Evolutionary conservation across 2,888 invertebrate genomes (phyloP), one percentile per base, ranked within the genome.

Genomic region (Meliscaeva auricollis): DNA sequence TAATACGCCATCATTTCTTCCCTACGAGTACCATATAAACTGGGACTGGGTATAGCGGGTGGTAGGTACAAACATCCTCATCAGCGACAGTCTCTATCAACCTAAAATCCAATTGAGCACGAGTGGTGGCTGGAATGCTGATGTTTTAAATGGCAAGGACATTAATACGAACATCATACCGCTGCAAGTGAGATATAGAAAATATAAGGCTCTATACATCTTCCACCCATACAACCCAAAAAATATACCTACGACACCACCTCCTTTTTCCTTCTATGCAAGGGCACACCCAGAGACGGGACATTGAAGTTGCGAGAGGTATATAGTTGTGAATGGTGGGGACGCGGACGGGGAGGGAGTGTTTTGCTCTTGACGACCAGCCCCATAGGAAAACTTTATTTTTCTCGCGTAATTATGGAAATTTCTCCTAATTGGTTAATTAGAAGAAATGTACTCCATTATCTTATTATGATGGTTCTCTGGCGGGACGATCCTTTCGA

Each of bases 391-490:
- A 85, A 85, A 85, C 85, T 85, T 85, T 81, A 85, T 85, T 85
- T 85, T 85, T 85, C 85, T 85, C 85, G 85, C 85, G 85, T 85
- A 85, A 85, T 85, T 85, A 85, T 85, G 85, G 85, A 85, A 85
- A 85, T 85, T 85, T 85, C 69, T 54, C 72, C 85, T 85, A 85
- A 85, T 85, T 85, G 85, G 85, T 81, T 76, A 85, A 85, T 85
- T 85, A 85, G 85, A 85, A 85, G 85, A 85, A 85, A 85, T 85
- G 85, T 85, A 85, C 85, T 85, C 85, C 85, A 85, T 85, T 85
- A 85, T 85, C 85, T 85, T 85, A 77, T 85, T 85, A 85, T 85
- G 76, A 85, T 77, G 81, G 85, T 85, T 76, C 69, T 77, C 75
- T 81, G 85, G 85, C 76, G 85, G 81, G 81, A 73, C 81, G 85